Conservation (phyloP, 1,140 invertebrate species). For the Aphis gossypii region DNA sequence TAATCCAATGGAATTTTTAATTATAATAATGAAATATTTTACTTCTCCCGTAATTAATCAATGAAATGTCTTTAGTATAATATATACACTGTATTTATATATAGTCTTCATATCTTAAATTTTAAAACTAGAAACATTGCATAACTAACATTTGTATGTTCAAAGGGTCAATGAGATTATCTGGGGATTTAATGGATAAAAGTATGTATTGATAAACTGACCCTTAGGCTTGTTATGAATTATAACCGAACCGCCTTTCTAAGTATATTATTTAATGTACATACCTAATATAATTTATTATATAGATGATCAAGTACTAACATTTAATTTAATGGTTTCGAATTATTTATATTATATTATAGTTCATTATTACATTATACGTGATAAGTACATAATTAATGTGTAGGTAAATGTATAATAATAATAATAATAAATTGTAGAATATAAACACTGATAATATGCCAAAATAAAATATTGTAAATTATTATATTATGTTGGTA, state of each 20-base stretch:
- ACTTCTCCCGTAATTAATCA: neutral
- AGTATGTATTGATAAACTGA: neutral
- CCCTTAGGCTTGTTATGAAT: neutral
- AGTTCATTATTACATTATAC: neutral
- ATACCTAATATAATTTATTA: neutral
- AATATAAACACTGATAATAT: neutral
- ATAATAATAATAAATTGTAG: neutral
- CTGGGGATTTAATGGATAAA: neutral
- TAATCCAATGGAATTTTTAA: neutral
- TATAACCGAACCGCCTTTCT: neutral
- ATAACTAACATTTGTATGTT: neutral
- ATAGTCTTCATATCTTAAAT: neutral
- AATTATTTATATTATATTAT: neutral
- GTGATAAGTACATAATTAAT: neutral
- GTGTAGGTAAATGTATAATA: neutral
- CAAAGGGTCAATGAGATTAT: conserved; percentile 34
- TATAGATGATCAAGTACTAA: neutral
- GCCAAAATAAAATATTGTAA: neutral
- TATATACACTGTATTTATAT: neutral
- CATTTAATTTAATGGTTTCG: neutral
- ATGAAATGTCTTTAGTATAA: neutral
- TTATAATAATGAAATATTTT: neutral
- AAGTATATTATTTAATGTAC: neutral
- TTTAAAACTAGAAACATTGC: neutral
- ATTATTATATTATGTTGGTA: neutral